Evolutionary conservation across 2,888 invertebrate genomes (phyloP), one percentile per base, ranked within the genome.

Genomic region (Agriopis leucophaearia): DNA sequence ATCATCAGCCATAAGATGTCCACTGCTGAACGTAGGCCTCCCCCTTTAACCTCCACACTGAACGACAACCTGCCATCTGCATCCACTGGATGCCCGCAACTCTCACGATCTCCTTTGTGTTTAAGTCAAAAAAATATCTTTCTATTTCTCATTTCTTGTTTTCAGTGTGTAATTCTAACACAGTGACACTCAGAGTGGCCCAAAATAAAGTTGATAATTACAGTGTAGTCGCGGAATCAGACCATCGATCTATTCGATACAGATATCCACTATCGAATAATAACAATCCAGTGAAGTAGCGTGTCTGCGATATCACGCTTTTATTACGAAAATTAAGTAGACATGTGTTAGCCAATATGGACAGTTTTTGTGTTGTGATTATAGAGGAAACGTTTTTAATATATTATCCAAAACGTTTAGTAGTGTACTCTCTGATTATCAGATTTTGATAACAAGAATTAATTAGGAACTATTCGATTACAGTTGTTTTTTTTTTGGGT

Each of bases 181-280:
- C 35, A 36, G 45, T 52, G n/a, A 54, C 38, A 16, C 18, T 18
- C 15, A n/a, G 7, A 54, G 15, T 50, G 18, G 81, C 52, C 57
- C 16, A 63, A 55, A 67, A 59, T 18, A 59, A 48, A 63, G 16
- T 47, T 40, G 47, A 60, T 54, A 60, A 59, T 50, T 40, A 50
- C 59, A 40, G 38, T 50, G 59, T 59, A 18, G 55, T 35, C 42
- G 83, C 69, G 73, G 78, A 78, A 85, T 86, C 81, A 87, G 75
- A 74, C 75, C 79, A 81, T 82, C 82, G 78, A 85, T 85, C 79
- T 78, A 77, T 78, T 72, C 74, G 79, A 79, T 74, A 78, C 76
- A 78, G 74, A 82, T 84, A 79, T 76, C 79, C 66, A 72, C 70
- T 76, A 77, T 77, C 74, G 70, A 74, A 60, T 66, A 70, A 66